Conservation (phyloP, 1,140 invertebrate species). For the Zaprionus africanus region DNA sequence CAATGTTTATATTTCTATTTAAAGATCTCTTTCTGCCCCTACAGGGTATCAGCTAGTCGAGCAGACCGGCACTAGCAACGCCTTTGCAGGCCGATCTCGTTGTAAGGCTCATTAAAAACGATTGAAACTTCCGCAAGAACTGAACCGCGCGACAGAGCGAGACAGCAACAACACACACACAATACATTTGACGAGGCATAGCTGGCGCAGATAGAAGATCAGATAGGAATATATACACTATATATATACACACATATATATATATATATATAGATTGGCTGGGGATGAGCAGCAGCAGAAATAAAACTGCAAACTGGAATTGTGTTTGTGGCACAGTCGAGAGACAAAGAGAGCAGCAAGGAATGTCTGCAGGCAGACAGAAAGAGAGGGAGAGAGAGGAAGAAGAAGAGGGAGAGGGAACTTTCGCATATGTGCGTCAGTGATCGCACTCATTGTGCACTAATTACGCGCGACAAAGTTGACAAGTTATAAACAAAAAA, state of each 20-base stretch:
- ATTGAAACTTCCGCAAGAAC: conserved; percentile 70
- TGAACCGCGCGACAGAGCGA: conserved; percentile 5
- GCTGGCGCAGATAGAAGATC: background rate
- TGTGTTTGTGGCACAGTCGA: conserved; percentile 16
- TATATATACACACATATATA: background rate
- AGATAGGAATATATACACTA: background rate
- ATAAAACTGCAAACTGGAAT: conserved; percentile 1
- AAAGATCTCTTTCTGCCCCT: background rate
- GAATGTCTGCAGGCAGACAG: background rate
- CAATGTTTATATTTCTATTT: background rate
- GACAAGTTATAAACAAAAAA: conserved; percentile 29
- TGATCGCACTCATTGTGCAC: conserved; percentile 5
- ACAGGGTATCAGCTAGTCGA: conserved; percentile 5
- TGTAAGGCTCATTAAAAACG: conserved; percentile 68
- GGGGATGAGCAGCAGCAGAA: background rate
- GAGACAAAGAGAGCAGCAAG: background rate
- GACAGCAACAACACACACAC: background rate
- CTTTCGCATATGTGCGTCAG: background rate
- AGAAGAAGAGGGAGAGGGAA: background rate
- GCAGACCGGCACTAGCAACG: background rate
- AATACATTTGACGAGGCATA: background rate
- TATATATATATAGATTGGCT: conserved; percentile 8
- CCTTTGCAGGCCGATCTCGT: conserved; percentile 12
- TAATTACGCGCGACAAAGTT: conserved; percentile 25
- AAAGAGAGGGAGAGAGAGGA: background rate